Percentiles rank a stretch among this genome's conserved stretches.
Conservation (phyloP, 2,888 invertebrate species). For the Diadegma fenestrale region DNA sequence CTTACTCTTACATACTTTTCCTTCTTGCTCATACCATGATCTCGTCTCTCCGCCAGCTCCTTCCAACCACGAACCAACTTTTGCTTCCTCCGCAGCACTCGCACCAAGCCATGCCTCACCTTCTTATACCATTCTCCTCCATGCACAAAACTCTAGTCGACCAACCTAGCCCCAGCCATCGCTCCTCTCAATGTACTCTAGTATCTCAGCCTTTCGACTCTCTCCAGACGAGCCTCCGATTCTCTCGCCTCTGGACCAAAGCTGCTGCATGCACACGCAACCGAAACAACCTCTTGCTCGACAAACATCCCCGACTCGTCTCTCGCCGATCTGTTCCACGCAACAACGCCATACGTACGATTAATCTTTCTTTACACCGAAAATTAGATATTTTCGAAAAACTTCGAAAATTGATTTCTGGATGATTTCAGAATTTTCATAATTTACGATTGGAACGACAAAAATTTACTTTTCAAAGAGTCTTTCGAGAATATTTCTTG, state of each 20-base stretch:
- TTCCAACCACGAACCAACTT: conserved; percentile 60
- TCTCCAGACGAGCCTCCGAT: conserved; percentile 17
- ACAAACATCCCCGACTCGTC: not conserved
- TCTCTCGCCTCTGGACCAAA: conserved; percentile 4
- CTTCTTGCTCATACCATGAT: conserved; percentile 51
- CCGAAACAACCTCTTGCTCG: not conserved
- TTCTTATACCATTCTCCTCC: conserved; percentile 64
- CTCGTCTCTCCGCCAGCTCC: conserved; percentile 57
- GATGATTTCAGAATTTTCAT: no score
- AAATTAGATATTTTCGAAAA: no score
- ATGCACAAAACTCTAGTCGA: conserved; percentile 47
- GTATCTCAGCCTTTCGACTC: not conserved
- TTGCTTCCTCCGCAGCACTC: conserved; percentile 59
- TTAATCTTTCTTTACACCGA: not conserved
- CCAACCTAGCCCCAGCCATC: conserved; percentile 42
- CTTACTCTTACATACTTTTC: conserved; percentile 32
- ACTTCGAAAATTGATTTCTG: no score
- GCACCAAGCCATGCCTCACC: conserved; percentile 53
- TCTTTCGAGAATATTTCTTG: no score
- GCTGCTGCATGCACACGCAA: not conserved
- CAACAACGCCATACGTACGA: not conserved
- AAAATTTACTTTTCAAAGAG: no score
- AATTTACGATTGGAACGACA: no score
- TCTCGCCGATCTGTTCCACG: not conserved
- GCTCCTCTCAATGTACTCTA: not conserved